These are phyloP conservation scores for Agriopis aurantiaria DNA, from an alignment of 2,888 invertebrate species.

Conservation along the genomic window DNA sequence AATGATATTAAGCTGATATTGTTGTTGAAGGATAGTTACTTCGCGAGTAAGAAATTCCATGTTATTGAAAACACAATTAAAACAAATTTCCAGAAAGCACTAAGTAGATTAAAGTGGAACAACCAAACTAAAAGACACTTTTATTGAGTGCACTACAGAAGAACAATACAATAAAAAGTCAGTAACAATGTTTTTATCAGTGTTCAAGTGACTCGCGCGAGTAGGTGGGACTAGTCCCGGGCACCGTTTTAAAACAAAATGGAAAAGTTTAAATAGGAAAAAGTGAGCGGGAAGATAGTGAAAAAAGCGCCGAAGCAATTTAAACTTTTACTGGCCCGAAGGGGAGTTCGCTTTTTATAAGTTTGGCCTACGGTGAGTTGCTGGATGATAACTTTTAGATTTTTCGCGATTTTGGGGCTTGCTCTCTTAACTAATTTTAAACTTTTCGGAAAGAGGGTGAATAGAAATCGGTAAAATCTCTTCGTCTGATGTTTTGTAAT, in stretches of 20 bases:
- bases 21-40: too few species aligned
- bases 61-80: background rate
- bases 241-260: constrained; percentile 77
- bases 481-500: background rate
- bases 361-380: constrained; percentile 73
- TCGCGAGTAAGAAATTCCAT: too few species aligned
- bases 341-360: constrained; percentile 76
- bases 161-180: constrained; percentile 37
- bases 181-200: constrained; percentile 46
- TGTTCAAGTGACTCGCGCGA: constrained; percentile 42
- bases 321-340: constrained; percentile 73
- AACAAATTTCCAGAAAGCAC: constrained; percentile 10
- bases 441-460: constrained; percentile 27
- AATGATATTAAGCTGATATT: too few species aligned
- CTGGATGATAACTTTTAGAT: constrained; percentile 67
- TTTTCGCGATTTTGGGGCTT: constrained; percentile 48
- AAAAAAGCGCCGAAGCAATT: constrained; percentile 80
- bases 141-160: constrained; percentile 32
- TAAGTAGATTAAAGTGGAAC: constrained; percentile 1
- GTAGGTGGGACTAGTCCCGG: constrained; percentile 51
- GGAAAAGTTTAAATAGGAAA: constrained; percentile 84
- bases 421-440: constrained; percentile 37
- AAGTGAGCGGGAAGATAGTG: constrained; percentile 82
- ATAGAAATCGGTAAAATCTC: constrained; percentile 6
- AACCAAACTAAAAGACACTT: constrained; percentile 26